Base-by-base conservation (phyloP, 2,888 invertebrate species). In the Lycophotia porphyrea region DNA sequence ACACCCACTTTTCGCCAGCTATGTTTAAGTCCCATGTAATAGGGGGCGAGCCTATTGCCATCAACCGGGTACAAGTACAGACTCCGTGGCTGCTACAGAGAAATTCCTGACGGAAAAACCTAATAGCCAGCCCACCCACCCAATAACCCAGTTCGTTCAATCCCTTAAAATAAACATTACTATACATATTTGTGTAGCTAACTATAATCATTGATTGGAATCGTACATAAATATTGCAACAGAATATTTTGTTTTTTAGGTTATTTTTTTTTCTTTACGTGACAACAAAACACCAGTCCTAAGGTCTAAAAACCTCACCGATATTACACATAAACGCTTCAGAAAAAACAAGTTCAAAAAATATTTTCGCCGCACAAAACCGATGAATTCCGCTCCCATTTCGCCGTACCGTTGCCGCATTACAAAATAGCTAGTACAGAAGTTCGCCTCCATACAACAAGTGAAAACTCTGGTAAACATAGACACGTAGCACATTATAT, bases 331-430 rank as follows among this genome's bases (percentile, higher is more conserved):
- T 64, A 52, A 69, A 82, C 8, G 36, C 21, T 55, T 4, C n/a
- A 74, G 49, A 11, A 68, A 5, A 69, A 31, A 58, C 21, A 71
- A 52, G 15, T 0, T 0, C 8, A 58, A 67, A 49, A 68, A 55
- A 73, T 21, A 55, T 36, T 47, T 77, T 39, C 11, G 21, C 27
- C 4, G 18, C 18, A 61, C 36, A 72, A 73, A 78, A 76, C 55
- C 52, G 21, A 68, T 63, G 66, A 75, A 80, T 82, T 86, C 24
- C 64, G 81, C 49, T 47, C 64, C 47, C 52, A 69, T 71, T 55
- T 47, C 47, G 39, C 61, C 74, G 70, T 79, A 61, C 65, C 67
- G 70, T 63, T 31, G 31, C 36, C 49, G 27, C 52, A 74, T 85
- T 27, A 61, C 24, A 34, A 24, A 80, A 49, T 8, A 60, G 4